These are phyloP conservation scores for Himalopsyche tibetana DNA, from an alignment of 2,888 invertebrate genomes.

Conservation along the genomic window DNA sequence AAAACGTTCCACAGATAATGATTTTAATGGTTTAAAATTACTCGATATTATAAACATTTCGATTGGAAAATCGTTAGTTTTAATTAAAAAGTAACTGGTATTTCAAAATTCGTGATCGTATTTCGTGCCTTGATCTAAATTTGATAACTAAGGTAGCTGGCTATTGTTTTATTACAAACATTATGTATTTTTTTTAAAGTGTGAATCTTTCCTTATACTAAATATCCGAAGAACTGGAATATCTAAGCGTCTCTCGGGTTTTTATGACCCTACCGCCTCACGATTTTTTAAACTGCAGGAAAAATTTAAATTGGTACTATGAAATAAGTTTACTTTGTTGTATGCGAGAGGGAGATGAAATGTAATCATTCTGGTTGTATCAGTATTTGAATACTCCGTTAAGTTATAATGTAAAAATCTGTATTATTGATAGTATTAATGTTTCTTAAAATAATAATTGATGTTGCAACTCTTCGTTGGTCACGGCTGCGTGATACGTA, in stretches of 20 bases:
- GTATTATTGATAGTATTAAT: slow-evolving; percentile 48
- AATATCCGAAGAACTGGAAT: slow-evolving; percentile 1
- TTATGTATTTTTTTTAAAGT: slow-evolving; percentile 54
- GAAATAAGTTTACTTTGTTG: slow-evolving; percentile 20
- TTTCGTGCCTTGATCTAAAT: slow-evolving; percentile 60
- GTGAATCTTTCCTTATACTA: slow-evolving; percentile 47
- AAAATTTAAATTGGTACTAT: slow-evolving; percentile 43
- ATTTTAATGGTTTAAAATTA: not conserved
- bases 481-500: slow-evolving; percentile 59
- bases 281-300: slow-evolving; percentile 56
- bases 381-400: slow-evolving; percentile 24
- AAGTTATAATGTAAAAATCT: slow-evolving; percentile 47
- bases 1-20: too few relatives aligned
- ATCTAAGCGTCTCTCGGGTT: slow-evolving; percentile 44
- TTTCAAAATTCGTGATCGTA: slow-evolving; percentile 25
- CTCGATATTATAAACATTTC: not conserved
- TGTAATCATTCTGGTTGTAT: slow-evolving; percentile 14
- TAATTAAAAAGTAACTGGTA: slow-evolving; percentile 39
- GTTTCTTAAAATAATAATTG: slow-evolving; percentile 69
- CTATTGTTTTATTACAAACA: slow-evolving; percentile 55
- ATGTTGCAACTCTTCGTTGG: slow-evolving; percentile 79
- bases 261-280: slow-evolving; percentile 58
- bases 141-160: slow-evolving; percentile 50
- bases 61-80: slow-evolving; percentile 11
- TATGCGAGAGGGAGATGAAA: not conserved